Conservation (phyloP, 2,113 vertebrate genomes). For the Malaclemys terrapin region DNA sequence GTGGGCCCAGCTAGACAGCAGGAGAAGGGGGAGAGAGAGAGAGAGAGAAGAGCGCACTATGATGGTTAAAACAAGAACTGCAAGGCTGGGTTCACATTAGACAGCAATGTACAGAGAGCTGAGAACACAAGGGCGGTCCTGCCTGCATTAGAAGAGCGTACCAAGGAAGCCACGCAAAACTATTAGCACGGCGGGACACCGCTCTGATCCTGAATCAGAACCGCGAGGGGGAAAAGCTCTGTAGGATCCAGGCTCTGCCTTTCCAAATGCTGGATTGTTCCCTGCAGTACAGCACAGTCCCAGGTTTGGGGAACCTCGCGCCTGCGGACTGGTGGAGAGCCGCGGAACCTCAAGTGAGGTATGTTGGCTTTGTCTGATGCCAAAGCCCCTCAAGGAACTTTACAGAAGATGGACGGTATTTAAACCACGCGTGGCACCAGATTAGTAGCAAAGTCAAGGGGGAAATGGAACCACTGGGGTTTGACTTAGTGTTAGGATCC, state of each 20-base stretch:
- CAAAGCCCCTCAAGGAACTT: not conserved
- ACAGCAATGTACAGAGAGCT: not conserved
- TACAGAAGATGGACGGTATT: not conserved
- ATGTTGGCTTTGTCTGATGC: not conserved
- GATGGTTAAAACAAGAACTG: conserved; percentile 56
- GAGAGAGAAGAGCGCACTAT: conserved; percentile 61
- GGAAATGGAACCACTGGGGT: not conserved
- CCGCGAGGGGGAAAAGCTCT: not conserved
- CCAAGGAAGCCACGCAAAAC: not conserved
- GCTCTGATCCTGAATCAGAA: not conserved
- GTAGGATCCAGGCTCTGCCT: not conserved
- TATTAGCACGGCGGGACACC: too few relatives aligned
- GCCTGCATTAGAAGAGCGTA: not conserved
- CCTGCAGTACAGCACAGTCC: not conserved
- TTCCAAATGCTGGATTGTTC: not conserved
- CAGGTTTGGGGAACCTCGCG: not conserved
- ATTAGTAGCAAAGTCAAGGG: not conserved
- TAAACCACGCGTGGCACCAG: not conserved
- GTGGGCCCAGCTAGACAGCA: conserved; percentile 87
- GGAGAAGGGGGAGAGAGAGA: not conserved
- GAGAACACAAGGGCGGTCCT: not conserved
- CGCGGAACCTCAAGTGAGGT: not conserved
- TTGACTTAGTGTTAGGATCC: not conserved
- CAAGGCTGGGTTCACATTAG: not conserved
- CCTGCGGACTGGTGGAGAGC: not conserved